These are phyloP conservation scores for Calliopum simillimum DNA, from an alignment of 2,888 invertebrate species.

Conservation along the genomic window DNA sequence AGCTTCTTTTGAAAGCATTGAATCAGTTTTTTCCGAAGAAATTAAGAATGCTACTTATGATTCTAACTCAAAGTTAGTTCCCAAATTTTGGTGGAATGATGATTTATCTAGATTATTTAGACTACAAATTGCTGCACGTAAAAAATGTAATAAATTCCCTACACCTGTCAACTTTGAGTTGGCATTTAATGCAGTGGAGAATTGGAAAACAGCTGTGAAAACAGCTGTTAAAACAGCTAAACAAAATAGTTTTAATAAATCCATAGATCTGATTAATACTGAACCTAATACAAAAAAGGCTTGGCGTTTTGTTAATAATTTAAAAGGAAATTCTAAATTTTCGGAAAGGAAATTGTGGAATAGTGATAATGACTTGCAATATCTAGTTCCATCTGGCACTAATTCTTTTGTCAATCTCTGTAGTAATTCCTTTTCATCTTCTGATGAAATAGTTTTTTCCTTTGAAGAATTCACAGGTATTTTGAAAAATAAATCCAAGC, in stretches of 20 bases:
- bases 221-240: slow-evolving; percentile 16
- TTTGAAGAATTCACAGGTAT: no score
- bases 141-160: neutral
- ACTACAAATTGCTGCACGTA: neutral
- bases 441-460: no score
- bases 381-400: neutral
- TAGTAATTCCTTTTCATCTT: no score
- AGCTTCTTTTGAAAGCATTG: no score
- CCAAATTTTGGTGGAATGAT: slow-evolving; percentile 26
- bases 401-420: neutral
- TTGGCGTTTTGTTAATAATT: neutral
- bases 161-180: neutral
- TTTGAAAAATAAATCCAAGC: neutral
- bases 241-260: neutral
- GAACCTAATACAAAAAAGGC: neutral
- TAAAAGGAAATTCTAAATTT: no score
- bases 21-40: neutral
- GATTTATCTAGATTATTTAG: neutral
- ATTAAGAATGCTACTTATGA: neutral
- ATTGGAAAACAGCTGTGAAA: neutral
- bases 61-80: neutral
- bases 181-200: neutral
- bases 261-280: neutral
- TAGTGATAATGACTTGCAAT: neutral
- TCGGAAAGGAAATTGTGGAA: neutral